Evolutionary conservation across 2,888 invertebrate species (phyloP).

Genomic region (Bibio marci): DNA sequence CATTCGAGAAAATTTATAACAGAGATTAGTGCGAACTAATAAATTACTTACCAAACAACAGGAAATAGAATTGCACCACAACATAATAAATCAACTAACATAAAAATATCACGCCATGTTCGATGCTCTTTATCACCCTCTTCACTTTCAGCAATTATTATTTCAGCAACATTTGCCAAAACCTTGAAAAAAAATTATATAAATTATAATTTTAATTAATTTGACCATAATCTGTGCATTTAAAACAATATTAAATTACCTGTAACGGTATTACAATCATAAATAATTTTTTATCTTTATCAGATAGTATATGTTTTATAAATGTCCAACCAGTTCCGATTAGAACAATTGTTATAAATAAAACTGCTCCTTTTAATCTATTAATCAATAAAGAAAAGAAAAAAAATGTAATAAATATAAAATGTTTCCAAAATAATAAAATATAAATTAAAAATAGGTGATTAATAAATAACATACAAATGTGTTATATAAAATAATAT

Average conservation of each 20-base stretch:
- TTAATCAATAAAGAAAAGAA: too few relatives aligned
- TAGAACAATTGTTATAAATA: slow-evolving; percentile 90
- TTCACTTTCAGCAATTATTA: slow-evolving; percentile 93
- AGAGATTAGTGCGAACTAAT: background rate
- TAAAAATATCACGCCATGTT: slow-evolving; percentile 83
- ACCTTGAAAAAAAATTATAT: slow-evolving; percentile 42
- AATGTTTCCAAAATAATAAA: background rate
- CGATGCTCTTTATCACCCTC: slow-evolving; percentile 79
- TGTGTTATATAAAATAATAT: slow-evolving; percentile 96
- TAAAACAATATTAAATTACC: slow-evolving; percentile 31
- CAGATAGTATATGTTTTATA: slow-evolving; percentile 91
- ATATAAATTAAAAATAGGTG: slow-evolving; percentile 1
- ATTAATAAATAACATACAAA: slow-evolving; percentile 43
- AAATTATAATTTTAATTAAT: background rate
- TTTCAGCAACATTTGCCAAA: slow-evolving; percentile 90
- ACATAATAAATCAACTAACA: slow-evolving; percentile 85
- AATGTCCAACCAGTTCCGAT: slow-evolving; percentile 99
- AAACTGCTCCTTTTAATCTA: slow-evolving; percentile 77
- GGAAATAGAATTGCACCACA: slow-evolving; percentile 95
- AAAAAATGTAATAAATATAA: background rate
- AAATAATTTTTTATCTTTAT: slow-evolving; percentile 91
- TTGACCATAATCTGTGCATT: background rate
- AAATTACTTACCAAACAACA: slow-evolving; percentile 64
- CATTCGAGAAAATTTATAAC: too few relatives aligned
- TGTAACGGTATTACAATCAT: slow-evolving; percentile 95